Conservation (phyloP, 2,797 vertebrate species). For the Phyllotis vaccarum region DNA sequence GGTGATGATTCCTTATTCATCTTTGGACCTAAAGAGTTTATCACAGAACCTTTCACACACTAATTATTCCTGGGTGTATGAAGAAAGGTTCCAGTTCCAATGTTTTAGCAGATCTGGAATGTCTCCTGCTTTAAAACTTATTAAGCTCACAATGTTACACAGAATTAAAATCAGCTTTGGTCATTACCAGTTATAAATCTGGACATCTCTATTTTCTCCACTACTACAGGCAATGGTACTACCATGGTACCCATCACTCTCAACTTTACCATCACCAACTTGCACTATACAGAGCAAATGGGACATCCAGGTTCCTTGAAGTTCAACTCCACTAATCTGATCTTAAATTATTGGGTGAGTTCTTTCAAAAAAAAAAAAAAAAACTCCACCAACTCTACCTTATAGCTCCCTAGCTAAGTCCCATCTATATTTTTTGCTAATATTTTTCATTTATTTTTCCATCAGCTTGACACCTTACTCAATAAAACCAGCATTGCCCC, state of each 20-base stretch:
- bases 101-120: background rate
- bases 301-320: constrained; percentile 53
- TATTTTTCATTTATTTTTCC: background rate
- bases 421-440: background rate
- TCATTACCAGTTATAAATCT: background rate
- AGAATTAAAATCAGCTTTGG: background rate
- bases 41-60: background rate
- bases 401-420: fast-evolving
- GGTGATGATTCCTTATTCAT: background rate
- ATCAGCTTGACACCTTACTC: constrained; percentile 76
- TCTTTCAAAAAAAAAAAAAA: too few species aligned
- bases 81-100: fast-evolving
- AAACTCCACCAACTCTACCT: fast-evolving
- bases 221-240: background rate
- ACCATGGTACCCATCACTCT: constrained; percentile 57
- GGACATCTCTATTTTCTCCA: background rate
- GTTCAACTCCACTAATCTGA: constrained; percentile 62
- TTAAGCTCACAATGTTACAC: background rate
- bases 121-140: background rate
- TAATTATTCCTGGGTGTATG: background rate
- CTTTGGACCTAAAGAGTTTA: background rate
- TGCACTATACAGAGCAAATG: constrained; percentile 72
- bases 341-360: constrained; percentile 72
- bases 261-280: constrained; percentile 85
- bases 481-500: constrained; percentile 59